Percentiles rank a stretch among this genome's conserved stretches.
These are phyloP conservation scores for Felis catus DNA, from an alignment of 2,113 vertebrate genomes.

Conservation along the genomic window DNA sequence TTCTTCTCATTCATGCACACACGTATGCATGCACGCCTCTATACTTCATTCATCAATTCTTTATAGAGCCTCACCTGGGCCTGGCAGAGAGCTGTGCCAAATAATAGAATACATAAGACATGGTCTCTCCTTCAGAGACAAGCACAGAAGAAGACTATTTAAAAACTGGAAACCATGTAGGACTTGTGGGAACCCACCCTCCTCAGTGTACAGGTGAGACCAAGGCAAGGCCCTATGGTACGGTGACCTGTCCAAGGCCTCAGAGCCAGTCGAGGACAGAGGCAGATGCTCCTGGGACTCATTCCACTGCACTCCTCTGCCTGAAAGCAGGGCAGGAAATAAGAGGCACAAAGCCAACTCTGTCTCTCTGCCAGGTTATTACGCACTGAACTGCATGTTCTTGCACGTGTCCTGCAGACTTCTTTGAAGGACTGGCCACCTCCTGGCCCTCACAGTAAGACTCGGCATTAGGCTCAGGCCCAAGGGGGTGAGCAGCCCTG, in stretches of 20 bases:
- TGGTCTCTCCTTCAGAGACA: not conserved
- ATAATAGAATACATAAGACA: not conserved
- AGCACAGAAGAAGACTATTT: not conserved
- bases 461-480: not conserved
- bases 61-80: not conserved
- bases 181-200: not conserved
- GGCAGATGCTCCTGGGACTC: not conserved
- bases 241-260: not conserved
- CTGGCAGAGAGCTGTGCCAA: not conserved
- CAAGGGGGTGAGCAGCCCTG: not conserved
- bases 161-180: not conserved
- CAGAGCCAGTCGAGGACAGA: fast-evolving
- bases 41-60: not conserved
- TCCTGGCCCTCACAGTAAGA: not conserved
- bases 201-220: not conserved
- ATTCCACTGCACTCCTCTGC: not conserved
- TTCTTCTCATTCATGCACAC: not conserved
- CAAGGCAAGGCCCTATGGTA: not conserved
- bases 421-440: not conserved
- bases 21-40: not conserved
- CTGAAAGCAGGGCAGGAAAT: not conserved
- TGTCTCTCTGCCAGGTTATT: not conserved
- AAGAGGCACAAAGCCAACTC: too few relatives aligned
- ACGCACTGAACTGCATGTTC: not conserved
- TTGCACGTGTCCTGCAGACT: not conserved